A percentile compares a stretch with the other conserved stretches of the same genome.
Conservation (phyloP, 2,113 vertebrate genomes). For the Bagarius yarrelli region DNA sequence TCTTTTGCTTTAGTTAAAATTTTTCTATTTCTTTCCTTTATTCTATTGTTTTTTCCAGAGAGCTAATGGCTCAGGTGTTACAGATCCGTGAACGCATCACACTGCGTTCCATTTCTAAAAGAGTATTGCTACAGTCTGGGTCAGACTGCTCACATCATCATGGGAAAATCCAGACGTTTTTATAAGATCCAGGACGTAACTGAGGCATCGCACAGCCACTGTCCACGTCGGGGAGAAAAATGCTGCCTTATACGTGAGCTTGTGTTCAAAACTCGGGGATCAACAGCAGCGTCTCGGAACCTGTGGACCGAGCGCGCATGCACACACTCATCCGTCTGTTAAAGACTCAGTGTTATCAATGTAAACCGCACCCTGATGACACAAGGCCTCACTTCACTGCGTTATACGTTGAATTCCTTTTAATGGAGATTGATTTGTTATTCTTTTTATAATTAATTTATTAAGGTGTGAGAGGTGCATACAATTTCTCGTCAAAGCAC, state of each 20-base stretch:
- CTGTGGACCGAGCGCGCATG: not conserved
- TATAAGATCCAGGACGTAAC: not conserved
- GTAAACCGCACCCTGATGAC: not conserved
- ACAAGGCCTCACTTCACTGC: constrained; percentile 21
- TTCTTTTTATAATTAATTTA: constrained; percentile 44
- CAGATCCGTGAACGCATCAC: constrained; percentile 10
- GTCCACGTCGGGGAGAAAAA: not conserved
- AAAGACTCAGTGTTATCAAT: not conserved
- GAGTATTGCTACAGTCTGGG: constrained; percentile 5
- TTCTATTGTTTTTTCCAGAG: not conserved
- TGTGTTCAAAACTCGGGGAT: not conserved
- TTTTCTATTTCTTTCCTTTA: not conserved
- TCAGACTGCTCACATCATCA: not conserved
- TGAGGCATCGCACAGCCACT: constrained; percentile 1
- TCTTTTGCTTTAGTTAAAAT: not conserved
- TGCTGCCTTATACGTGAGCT: constrained; percentile 4
- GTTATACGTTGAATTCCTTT: not conserved
- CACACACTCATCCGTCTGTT: not conserved
- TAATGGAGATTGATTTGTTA: not conserved
- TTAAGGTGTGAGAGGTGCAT: constrained; percentile 26
- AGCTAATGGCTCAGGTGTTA: not conserved
- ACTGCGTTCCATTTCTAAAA: not conserved
- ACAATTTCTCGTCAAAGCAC: constrained; percentile 39
- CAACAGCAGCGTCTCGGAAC: not conserved
- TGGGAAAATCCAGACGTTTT: not conserved